phyloP scores from a whole-genome alignment of 2,113 vertebrate species.

The Phylloscopus trochiloides region DNA sequence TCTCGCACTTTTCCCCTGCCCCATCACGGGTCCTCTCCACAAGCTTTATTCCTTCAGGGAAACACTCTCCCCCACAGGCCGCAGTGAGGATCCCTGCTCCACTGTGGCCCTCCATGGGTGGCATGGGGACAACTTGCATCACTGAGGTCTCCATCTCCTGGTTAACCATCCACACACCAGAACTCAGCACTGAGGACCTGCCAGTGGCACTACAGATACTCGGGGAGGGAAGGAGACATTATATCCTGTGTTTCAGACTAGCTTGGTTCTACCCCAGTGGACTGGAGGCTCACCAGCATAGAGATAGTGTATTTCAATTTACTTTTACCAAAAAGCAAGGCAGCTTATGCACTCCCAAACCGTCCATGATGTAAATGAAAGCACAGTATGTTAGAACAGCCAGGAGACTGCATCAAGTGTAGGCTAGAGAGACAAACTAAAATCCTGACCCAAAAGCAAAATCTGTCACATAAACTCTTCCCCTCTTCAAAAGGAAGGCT shows the following conservation, averaged over 20 bases:
- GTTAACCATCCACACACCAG: background rate
- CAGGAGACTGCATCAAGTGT: background rate
- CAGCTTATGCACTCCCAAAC: background rate
- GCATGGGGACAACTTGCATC: background rate
- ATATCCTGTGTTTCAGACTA: background rate
- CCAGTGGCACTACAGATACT: background rate
- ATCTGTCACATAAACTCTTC: background rate
- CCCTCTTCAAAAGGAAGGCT: background rate
- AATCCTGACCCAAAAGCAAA: background rate
- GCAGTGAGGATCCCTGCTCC: background rate
- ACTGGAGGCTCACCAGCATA: background rate
- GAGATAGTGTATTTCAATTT: background rate
- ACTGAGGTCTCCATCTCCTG: accelerated
- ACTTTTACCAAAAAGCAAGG: background rate
- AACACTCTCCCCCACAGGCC: accelerated
- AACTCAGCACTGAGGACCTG: background rate
- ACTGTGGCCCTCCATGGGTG: background rate
- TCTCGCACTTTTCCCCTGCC: background rate
- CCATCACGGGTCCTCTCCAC: background rate
- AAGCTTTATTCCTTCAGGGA: background rate
- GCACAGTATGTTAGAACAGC: background rate
- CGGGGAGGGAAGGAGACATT: background rate
- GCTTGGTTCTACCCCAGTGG: background rate
- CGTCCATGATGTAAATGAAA: background rate
- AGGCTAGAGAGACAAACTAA: background rate